Evolutionary conservation across 2,797 vertebrate genomes (phyloP).

Genomic region (Aplochiton taeniatus): DNA sequence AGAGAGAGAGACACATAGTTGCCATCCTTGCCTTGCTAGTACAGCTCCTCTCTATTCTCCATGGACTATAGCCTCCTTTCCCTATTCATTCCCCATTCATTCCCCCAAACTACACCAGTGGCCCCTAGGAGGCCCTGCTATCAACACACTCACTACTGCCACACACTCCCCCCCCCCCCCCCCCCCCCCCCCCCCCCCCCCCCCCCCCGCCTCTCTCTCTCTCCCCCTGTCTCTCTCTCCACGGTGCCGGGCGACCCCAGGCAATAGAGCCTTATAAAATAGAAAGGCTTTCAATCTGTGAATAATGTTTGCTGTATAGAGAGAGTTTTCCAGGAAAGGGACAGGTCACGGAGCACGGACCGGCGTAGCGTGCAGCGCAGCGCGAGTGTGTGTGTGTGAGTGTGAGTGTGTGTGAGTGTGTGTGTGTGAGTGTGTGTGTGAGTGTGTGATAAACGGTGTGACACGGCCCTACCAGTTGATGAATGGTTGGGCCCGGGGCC

Average conservation of each 20-base stretch:
- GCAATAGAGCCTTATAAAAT: slow-evolving; percentile 1
- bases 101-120: too few relatives aligned
- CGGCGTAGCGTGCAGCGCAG: neutral
- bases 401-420: slow-evolving; percentile 9
- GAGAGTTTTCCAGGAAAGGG: slow-evolving; percentile 21
- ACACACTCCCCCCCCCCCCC: slow-evolving; percentile 13
- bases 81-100: too few relatives aligned
- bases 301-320: slow-evolving; percentile 5
- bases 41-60: too few relatives aligned
- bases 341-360: neutral
- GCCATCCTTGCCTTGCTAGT: slow-evolving; percentile 1
- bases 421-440: slow-evolving; percentile 7
- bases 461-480: slow-evolving; percentile 54
- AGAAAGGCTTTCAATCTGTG: slow-evolving; percentile 11
- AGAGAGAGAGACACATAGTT: neutral
- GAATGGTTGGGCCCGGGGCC: slow-evolving; percentile 51
- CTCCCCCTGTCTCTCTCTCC: neutral
- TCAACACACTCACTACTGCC: too few relatives aligned
- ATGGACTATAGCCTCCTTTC: too few relatives aligned
- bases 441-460: slow-evolving; percentile 54
- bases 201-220: neutral
- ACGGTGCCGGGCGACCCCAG: neutral
- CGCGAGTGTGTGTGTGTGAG: slow-evolving; percentile 3
- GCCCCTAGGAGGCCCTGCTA: too few relatives aligned
- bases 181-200: neutral